Evolutionary conservation across 2,113 vertebrate genomes (phyloP).

Genomic region (Ciconia boyciana): DNA sequence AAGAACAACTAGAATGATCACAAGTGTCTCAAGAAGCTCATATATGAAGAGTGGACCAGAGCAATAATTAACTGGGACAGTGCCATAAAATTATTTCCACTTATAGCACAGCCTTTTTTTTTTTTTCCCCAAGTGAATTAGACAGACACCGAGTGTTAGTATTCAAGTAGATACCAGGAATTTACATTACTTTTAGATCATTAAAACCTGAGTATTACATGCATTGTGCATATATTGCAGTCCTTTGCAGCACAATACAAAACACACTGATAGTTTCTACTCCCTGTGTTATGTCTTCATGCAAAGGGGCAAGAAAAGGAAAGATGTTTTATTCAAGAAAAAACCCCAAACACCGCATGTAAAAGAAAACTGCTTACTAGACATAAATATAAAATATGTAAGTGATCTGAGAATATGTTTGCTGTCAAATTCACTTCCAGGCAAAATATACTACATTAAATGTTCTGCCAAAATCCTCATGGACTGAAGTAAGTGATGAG

Average conservation of each 20-base stretch:
- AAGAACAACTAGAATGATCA: not conserved
- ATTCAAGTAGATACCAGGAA: not conserved
- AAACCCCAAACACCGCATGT: not conserved
- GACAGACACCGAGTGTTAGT: not conserved
- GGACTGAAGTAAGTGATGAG: not conserved
- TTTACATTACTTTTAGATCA: not conserved
- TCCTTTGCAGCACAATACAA: not conserved
- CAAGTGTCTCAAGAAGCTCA: not conserved
- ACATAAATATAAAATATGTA: constrained; percentile 10
- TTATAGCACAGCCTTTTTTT: not conserved
- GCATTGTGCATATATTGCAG: not conserved
- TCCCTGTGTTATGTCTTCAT: not conserved
- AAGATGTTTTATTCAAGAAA: not conserved
- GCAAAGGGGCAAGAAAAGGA: not conserved
- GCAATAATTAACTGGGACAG: not conserved
- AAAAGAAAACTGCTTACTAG: not conserved
- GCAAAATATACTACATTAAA: not conserved
- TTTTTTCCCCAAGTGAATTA: not conserved
- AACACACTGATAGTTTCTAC: not conserved
- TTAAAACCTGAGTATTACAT: not conserved
- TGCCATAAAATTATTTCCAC: not conserved
- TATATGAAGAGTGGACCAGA: not conserved
- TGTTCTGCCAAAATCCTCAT: not conserved
- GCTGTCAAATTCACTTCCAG: not conserved
- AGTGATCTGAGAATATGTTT: not conserved